Base-by-base conservation (phyloP, 2,797 vertebrate genomes). In the Eleutherodactylus coqui region DNA sequence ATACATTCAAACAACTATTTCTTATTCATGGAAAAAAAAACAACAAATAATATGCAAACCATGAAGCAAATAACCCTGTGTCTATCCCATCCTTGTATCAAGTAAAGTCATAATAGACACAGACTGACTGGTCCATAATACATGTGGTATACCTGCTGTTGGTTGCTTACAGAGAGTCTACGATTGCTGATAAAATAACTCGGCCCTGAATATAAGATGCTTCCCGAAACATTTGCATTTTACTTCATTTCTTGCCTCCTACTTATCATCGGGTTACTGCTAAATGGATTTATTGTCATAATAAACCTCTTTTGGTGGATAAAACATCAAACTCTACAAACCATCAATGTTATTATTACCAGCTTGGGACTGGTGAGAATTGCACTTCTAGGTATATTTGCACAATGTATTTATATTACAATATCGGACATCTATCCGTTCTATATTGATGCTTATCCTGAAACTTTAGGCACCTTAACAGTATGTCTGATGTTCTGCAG, bases 201-300 rank as follows among this genome's bases (percentile, higher is more conserved):
- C 3, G 9, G 16, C 4, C 41, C 69, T 43, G 4, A 73, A 14
- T 21, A 67, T 16, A 14, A 64, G 64, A 43, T 27, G 38, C 21
- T n/a, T 45, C 1, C 67, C 13, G 19, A 73, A 73, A 10, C 0
- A 43, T 16, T 73, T 3, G 24, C 0, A 43, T 1, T 27, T 43
- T 27, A 6, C 9, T 73, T 11, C 4, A 19, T 58, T 27, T n/a
- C 4, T 41, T 16, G 0, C 38, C 36, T 41, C 13, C 16, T 78
- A 41, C 4, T 78, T 3, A 4, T 34, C 55, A 19, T 75, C 4
- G 79, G 85, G 19, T 64, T 81, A 4, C 8, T 49, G 1, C 32
- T 82, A 2, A 86, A 86, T 82, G 53, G 27, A 29, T 86, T 81
- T 67, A 86, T 86, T 16, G 32, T 82, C 10, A 34, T 41, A 9